These are phyloP conservation scores for Cyprinodon tularosa DNA, from an alignment of 2,113 vertebrate species.

Conservation along the genomic window DNA sequence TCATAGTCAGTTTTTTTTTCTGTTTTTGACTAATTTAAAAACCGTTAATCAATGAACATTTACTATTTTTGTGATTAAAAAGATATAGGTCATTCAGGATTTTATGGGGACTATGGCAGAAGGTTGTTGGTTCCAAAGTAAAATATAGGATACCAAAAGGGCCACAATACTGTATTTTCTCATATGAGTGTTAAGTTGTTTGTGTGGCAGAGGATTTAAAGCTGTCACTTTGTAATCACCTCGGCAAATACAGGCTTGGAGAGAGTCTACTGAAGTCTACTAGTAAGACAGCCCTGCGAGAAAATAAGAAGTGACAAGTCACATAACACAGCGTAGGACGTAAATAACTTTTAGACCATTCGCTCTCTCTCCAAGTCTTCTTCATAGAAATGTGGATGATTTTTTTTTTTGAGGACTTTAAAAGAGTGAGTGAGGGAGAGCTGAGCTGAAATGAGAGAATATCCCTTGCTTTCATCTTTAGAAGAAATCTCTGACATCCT, in stretches of 20 bases:
- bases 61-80: background rate
- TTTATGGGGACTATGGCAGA: slow-evolving; percentile 12
- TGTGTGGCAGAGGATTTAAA: slow-evolving; percentile 59
- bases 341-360: slow-evolving; percentile 70
- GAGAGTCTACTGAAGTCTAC: slow-evolving; percentile 70
- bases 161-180: slow-evolving; percentile 28
- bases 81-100: slow-evolving; percentile 12
- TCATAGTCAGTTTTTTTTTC: slow-evolving; percentile 5
- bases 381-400: slow-evolving; percentile 54
- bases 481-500: slow-evolving; percentile 75
- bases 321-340: slow-evolving; percentile 73
- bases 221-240: slow-evolving; percentile 78
- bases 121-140: slow-evolving; percentile 3
- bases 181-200: slow-evolving; percentile 22
- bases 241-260: slow-evolving; percentile 72
- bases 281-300: slow-evolving; percentile 63
- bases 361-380: slow-evolving; percentile 25
- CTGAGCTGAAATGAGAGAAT: slow-evolving; percentile 74
- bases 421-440: slow-evolving; percentile 55
- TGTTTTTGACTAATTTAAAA: slow-evolving; percentile 16
- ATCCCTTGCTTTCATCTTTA: slow-evolving; percentile 79
- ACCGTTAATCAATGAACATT: slow-evolving; percentile 9
- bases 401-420: slow-evolving; percentile 66
- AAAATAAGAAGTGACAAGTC: slow-evolving; percentile 78
- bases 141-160: slow-evolving; percentile 14